A percentile compares a stretch with the other conserved stretches of the same genome.
These are phyloP conservation scores for Tenthredo distinguenda DNA, from an alignment of 2,888 invertebrate genomes.

Conservation along the genomic window DNA sequence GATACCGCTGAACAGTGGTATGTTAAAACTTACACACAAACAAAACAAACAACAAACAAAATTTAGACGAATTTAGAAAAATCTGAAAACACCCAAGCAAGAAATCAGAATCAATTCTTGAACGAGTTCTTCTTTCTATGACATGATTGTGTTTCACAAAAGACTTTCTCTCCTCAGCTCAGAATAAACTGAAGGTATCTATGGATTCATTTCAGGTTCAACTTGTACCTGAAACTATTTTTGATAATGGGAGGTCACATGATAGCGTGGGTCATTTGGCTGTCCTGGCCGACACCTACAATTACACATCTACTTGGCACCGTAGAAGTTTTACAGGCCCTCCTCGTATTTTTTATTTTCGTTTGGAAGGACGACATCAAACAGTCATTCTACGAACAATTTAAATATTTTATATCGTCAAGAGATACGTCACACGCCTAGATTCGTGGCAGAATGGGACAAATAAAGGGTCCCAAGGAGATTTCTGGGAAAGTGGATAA, in stretches of 20 bases:
- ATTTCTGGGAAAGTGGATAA: no score
- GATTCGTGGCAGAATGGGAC: background rate
- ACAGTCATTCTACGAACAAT: background rate
- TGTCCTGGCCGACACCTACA: background rate
- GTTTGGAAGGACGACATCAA: slow-evolving; percentile 12
- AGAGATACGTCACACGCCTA: background rate
- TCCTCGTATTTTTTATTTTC: background rate
- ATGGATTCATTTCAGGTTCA: background rate
- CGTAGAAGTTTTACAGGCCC: background rate
- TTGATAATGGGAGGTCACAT: slow-evolving; percentile 30
- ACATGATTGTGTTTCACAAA: background rate
- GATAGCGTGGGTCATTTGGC: slow-evolving; percentile 6
- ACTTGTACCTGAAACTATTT: slow-evolving; percentile 28
- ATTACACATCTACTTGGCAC: background rate
- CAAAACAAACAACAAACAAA: no score
- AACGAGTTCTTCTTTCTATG: background rate
- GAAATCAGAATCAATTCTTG: background rate
- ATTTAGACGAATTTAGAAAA: background rate
- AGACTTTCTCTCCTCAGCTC: background rate
- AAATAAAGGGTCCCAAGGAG: background rate
- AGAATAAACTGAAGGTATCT: background rate
- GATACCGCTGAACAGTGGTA: background rate
- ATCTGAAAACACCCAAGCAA: background rate
- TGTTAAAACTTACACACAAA: no score
- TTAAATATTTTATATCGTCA: background rate